Evolutionary conservation across 2,113 vertebrate genomes (phyloP).

Genomic region (Macrotis lagotis): DNA sequence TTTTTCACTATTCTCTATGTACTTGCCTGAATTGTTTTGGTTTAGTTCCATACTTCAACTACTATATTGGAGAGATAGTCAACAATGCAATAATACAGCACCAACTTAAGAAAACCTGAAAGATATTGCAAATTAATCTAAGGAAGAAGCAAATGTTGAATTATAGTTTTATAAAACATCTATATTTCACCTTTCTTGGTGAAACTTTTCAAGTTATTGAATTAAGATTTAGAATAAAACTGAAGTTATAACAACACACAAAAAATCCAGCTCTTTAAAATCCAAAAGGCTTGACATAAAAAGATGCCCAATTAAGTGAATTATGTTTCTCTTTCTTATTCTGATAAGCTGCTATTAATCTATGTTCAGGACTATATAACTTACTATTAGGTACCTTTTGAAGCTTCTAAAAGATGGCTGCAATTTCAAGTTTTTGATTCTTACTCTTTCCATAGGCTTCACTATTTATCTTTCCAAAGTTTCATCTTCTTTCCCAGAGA

Average conservation of each 20-base stretch:
- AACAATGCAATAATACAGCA: conserved; percentile 44
- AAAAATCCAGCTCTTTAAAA: neutral
- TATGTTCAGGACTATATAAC: neutral
- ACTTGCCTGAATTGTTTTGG: conserved; percentile 38
- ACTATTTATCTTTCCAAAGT: conserved; percentile 18
- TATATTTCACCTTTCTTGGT: conserved; percentile 2
- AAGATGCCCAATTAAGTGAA: conserved; percentile 25
- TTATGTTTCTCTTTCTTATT: neutral
- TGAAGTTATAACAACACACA: conserved; percentile 32
- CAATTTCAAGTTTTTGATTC: neutral
- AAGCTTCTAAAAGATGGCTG: neutral
- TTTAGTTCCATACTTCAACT: conserved; percentile 31
- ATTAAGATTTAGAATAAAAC: conserved; percentile 13
- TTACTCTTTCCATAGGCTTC: conserved; percentile 1
- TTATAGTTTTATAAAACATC: too few relatives aligned
- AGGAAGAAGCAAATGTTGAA: conserved; percentile 33
- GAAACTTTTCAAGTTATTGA: conserved; percentile 20
- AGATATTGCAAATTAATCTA: neutral
- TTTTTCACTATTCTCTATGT: conserved; percentile 15
- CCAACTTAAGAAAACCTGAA: conserved; percentile 54
- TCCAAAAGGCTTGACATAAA: conserved; percentile 37
- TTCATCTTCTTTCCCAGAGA: neutral
- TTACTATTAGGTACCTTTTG: neutral
- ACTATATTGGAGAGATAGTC: conserved; percentile 42
- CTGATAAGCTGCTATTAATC: neutral